Percentiles rank a stretch among this genome's conserved stretches.
Conservation (phyloP, 2,888 invertebrate species). For the Aquatica leii region DNA sequence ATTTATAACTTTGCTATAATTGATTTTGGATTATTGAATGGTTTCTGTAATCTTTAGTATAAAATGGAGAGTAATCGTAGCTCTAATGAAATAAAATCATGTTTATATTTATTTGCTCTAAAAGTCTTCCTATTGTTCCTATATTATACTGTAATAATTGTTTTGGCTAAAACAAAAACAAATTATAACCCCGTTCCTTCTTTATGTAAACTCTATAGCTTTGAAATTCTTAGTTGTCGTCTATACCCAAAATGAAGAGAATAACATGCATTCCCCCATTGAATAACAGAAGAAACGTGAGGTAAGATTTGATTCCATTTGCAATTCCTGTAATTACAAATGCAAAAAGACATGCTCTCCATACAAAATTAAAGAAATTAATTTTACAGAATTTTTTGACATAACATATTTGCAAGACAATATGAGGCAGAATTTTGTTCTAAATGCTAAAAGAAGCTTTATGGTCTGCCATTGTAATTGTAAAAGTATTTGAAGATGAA, state of each 20-base stretch:
- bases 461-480: background rate
- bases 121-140: background rate
- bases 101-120: background rate
- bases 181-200: background rate
- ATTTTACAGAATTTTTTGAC: background rate
- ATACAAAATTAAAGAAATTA: no score
- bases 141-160: background rate
- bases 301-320: background rate
- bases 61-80: background rate
- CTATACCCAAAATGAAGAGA: background rate
- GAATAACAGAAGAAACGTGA: background rate
- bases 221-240: background rate
- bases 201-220: background rate
- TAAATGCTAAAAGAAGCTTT: background rate
- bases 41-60: background rate
- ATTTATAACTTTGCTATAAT: background rate
- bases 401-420: background rate
- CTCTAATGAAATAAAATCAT: background rate
- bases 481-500: conserved; percentile 3
- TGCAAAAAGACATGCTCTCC: background rate
- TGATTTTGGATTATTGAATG: background rate
- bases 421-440: background rate
- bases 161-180: background rate
- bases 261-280: background rate
- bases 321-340: background rate